These are phyloP conservation scores for Aphaenogaster ashmeadi DNA, from an alignment of 1,140 invertebrate genomes.

Conservation along the genomic window DNA sequence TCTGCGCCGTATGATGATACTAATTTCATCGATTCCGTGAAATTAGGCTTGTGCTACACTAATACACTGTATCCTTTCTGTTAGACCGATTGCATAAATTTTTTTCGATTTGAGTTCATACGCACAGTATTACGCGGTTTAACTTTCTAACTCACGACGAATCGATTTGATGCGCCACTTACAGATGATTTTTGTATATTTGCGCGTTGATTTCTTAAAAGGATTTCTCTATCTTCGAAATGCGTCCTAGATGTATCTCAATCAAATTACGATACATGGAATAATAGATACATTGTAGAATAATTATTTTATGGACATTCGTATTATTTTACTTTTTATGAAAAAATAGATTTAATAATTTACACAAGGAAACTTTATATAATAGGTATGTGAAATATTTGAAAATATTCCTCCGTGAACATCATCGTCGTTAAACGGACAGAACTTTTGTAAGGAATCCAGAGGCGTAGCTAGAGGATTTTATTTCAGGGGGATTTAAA, in stretches of 20 bases:
- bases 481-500: no score
- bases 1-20: slow-evolving; percentile 39
- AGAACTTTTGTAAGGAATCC: neutral
- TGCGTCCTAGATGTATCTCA: neutral
- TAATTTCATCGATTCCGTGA: slow-evolving; percentile 4
- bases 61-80: neutral
- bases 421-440: neutral
- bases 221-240: neutral
- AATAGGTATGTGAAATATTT: no score
- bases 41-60: neutral
- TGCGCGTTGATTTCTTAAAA: neutral
- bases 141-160: neutral
- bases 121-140: neutral
- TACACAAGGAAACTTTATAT: neutral
- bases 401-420: neutral
- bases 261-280: neutral
- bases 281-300: neutral
- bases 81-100: neutral
- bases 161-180: slow-evolving; percentile 20
- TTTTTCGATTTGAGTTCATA: neutral
- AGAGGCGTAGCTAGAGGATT: no score
- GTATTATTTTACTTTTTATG: neutral
- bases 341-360: neutral
- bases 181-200: neutral
- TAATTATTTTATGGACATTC: neutral